Evolutionary conservation across 2,888 invertebrate species (phyloP), one percentile per base, ranked within the genome.

Genomic region (Prosapia bicincta): DNA sequence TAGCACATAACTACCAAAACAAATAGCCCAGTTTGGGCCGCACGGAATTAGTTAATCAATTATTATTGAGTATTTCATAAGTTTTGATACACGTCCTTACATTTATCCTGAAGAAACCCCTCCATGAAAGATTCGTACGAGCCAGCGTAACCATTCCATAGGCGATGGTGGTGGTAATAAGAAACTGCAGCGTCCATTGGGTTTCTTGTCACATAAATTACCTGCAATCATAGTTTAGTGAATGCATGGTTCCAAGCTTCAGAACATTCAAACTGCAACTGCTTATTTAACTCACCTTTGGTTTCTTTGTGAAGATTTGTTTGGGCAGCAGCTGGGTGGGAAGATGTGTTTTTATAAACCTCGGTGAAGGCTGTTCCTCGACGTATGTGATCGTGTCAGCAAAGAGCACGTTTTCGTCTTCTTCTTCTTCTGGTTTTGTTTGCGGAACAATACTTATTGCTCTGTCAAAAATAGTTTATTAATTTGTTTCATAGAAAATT

Each of bases 171-270:
- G 80, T 85, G 84, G 81, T 84, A 87, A 77, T 84, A 86, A 0
- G 87, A 87, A 5, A 87, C 85, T 9, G 83, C 82, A 0, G 84
- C 84, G 81, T 88, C 87, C 79, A 85, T 86, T 0, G 87, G 86
- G 78, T 87, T 85, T 76, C 87, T 82, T 7, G 85, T 84, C 28
- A 86, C 83, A 80, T 86, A 87, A n/a, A 87, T 83, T n/a, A 87
- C 83, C 86, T 87, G 79, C 0, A 70, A 77, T n/a, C 67, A 67
- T 26, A 15, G 26, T 66, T 66, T 10, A 20, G 6, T 24, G 3
- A 38, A 38, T 38, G n/a, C n/a, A n/a, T n/a, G n/a, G n/a, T n/a
- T n/a, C n/a, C n/a, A n/a, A n/a, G n/a, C n/a, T n/a, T n/a, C n/a
- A n/a, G n/a, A 30, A 30, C 30, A 30, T 9, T 30, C 9, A 30